Base-by-base conservation (phyloP, 2,797 vertebrate species). In the Acrossocheilus fasciatus region DNA sequence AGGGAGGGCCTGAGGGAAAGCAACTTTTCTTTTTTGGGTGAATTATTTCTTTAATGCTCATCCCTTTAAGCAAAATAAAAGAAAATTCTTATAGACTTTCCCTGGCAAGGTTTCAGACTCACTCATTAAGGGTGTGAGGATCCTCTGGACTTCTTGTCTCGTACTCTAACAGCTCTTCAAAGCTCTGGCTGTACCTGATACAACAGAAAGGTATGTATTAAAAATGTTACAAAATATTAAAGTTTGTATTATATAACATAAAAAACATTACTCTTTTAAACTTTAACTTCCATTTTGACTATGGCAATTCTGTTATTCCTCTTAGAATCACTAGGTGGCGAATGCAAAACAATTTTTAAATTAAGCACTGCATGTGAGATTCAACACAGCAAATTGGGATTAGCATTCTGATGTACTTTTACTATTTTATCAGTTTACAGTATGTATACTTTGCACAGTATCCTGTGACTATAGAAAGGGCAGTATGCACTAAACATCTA, bases 131-230 rank as follows among this genome's bases (percentile, higher is more conserved):
- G 82, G 96, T 94, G 73, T 91, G 93, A 62, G 95, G 93, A 91
- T 97, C 96, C 85, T 97, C 96, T 47, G 96, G 95, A 86, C 94
- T 96, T 91, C 92, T 96, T 88, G 94, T 95, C 92, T 97, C 96
- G 1, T 95, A 97, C 43, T 96, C 95, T 89, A 97, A 91, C 90
- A 97, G 94, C 85, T 97, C 96, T 85, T 97, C 93, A 86, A 97
- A 97, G 89, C 97, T 97, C 91, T 97, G 96, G 94, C 96, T 97
- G 75, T 97, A 97, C 97, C 97, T 97, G 91, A 90, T 91, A 93
- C 14, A 83, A 50, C 66, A 77, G 15, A 62, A 26, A 4, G 6
- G 54, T 34, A 76, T 12, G 20, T 15, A 39, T 54, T 17, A 8
- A 54, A 9, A 50, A 66, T 2, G 5, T 15, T 66, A 66, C 20